These are phyloP conservation scores for Heterocephalus glaber DNA, from an alignment of 2,113 vertebrate species.

Conservation along the genomic window DNA sequence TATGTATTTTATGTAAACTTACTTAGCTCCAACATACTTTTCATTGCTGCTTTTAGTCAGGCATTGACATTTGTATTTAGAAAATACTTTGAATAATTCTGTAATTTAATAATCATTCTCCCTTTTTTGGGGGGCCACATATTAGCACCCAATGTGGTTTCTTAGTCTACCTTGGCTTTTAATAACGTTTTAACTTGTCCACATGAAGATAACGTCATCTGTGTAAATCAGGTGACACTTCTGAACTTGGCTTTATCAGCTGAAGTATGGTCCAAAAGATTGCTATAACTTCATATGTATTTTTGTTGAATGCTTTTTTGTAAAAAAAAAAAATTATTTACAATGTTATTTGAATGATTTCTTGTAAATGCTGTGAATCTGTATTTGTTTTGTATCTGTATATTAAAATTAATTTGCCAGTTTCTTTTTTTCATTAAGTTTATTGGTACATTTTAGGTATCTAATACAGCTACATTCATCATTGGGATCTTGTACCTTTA, in stretches of 20 bases:
- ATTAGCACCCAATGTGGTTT: constrained; percentile 50
- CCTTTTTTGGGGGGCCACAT: constrained; percentile 71
- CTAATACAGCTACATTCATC: too few relatives aligned
- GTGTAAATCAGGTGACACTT: constrained; percentile 66
- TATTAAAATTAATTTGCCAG: constrained; percentile 85
- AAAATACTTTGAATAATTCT: constrained; percentile 65
- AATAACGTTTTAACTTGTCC: constrained; percentile 71
- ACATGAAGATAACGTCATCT: constrained; percentile 45
- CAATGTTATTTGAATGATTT: constrained; percentile 79
- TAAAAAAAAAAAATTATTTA: constrained; percentile 71
- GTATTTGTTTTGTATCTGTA: constrained; percentile 83
- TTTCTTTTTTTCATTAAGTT: too few relatives aligned
- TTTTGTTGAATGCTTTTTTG: constrained; percentile 81
- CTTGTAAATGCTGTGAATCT: constrained; percentile 84
- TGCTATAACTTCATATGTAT: constrained; percentile 72
- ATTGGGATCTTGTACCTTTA: too few relatives aligned
- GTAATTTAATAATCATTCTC: constrained; percentile 78
- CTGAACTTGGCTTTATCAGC: constrained; percentile 71
- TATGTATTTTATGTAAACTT: constrained; percentile 77
- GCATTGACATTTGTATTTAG: constrained; percentile 67
- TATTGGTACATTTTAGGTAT: too few relatives aligned
- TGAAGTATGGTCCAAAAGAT: constrained; percentile 68
- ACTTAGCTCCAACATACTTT: constrained; percentile 72
- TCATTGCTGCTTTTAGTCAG: constrained; percentile 69
- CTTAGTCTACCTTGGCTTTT: constrained; percentile 72